Evolutionary conservation across 2,113 vertebrate genomes (phyloP), one percentile per base, ranked within the genome.

Genomic region (Patagioenas fasciata): DNA sequence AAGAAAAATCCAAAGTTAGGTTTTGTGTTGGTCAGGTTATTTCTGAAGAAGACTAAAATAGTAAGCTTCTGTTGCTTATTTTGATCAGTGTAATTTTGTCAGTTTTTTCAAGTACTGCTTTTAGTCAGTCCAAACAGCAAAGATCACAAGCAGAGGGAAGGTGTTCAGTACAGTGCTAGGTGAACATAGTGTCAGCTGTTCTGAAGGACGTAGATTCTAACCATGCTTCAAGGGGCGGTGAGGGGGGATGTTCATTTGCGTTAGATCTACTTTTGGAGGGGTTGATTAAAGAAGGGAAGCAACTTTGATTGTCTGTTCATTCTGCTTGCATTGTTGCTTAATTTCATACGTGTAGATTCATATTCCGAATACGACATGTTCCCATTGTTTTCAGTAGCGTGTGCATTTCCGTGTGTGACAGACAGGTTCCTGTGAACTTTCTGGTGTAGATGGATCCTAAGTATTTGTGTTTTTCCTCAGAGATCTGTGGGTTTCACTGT

Each of bases 311-410:
- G 15, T 54, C 60, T 34, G 16, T 1, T 9, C 1, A 0, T 72
- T 82, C 15, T 32, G 4, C 24, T n/a, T 32, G 32, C 0, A 1
- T 19, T 36, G 34, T 12, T 64, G 67, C 26, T 38, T 57, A 7
- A 12, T 62, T 36, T 67, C 8, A 0, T 56, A 1, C 1, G 0
- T 0, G 3, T 10, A 13, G 11, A 2, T 70, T 13, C 3, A 0
- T 29, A 1, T 15, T 8, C 17, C 11, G 71, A 38, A 6, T 1
- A 6, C 5, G 34, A 17, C n/a, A 8, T 13, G 26, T 29, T 67
- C 44, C 48, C 7, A 3, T 13, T 36, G 23, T 42, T 48, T 26
- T 47, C 53, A 36, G 81, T 29, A 44, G 29, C 2, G 29, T 0
- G 1, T 38, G 14, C 8, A 7, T 54, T 10, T 15, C 13, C 2